Conservation (phyloP, 2,797 vertebrate species). For the Rhabdophis nuchalis region DNA sequence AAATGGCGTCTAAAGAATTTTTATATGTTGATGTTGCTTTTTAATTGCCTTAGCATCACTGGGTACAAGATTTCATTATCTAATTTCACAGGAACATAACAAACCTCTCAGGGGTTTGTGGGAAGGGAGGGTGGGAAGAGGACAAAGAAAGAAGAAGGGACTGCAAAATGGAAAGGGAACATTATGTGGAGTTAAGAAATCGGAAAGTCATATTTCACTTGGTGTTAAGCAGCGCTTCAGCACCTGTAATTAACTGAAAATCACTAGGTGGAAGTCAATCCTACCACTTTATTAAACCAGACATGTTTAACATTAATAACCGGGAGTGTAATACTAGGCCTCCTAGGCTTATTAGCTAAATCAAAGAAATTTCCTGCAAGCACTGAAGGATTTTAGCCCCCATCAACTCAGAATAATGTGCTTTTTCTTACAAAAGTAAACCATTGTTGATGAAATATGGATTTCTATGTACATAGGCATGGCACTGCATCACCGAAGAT, state of each 20-base stretch:
- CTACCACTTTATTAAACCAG: slow-evolving; percentile 14
- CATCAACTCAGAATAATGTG: neutral
- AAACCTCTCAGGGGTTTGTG: neutral
- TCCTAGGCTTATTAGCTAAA: neutral
- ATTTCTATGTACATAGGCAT: neutral
- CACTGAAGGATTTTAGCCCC: neutral
- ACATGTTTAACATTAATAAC: slow-evolving; percentile 23
- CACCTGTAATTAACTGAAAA: slow-evolving; percentile 19
- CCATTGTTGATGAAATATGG: neutral
- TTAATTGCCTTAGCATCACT: slow-evolving; percentile 30
- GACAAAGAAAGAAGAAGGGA: neutral
- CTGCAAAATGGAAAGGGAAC: slow-evolving; percentile 7
- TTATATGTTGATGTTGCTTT: slow-evolving; percentile 29
- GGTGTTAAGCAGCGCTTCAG: slow-evolving; percentile 12
- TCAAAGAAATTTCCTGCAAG: neutral
- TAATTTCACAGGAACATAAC: slow-evolving; percentile 30
- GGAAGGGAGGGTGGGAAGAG: neutral
- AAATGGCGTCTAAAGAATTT: slow-evolving; percentile 48
- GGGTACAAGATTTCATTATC: slow-evolving; percentile 37
- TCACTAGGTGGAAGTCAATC: slow-evolving; percentile 29
- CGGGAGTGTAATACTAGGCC: slow-evolving; percentile 4
- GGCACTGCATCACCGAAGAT: neutral
- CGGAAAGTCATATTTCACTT: slow-evolving; percentile 22
- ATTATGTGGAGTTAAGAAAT: slow-evolving; percentile 4
- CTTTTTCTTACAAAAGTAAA: neutral